These are phyloP conservation scores for Pelodytes ibericus DNA, from an alignment of 2,797 vertebrate genomes.

Conservation along the genomic window DNA sequence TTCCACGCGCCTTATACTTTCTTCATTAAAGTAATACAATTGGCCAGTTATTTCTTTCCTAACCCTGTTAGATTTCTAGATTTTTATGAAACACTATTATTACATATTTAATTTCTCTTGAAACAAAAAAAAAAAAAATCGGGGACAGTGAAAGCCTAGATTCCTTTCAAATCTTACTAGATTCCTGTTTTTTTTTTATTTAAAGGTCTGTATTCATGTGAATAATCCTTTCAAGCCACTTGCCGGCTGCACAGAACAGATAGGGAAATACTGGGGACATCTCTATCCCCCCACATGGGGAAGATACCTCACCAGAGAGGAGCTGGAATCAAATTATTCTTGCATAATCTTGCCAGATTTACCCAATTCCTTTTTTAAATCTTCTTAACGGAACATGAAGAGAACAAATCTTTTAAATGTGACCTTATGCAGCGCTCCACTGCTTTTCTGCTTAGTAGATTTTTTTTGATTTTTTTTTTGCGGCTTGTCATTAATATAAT, in stretches of 20 bases:
- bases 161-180: constrained; percentile 61
- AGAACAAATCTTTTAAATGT: constrained; percentile 45
- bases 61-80: too few relatives aligned
- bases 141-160: constrained; percentile 57
- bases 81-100: neutral
- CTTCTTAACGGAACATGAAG: constrained; percentile 71
- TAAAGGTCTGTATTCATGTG: constrained; percentile 60
- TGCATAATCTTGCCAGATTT: constrained; percentile 75
- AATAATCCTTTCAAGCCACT: constrained; percentile 93
- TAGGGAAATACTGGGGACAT: constrained; percentile 79
- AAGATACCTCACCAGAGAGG: constrained; percentile 63
- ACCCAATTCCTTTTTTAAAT: constrained; percentile 69
- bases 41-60: too few relatives aligned
- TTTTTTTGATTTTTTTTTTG: constrained; percentile 26
- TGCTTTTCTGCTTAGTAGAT: constrained; percentile 33
- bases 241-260: constrained; percentile 92
- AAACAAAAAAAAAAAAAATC: neutral
- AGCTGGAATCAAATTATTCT: constrained; percentile 68
- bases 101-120: neutral
- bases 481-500: constrained; percentile 38
- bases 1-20: too few relatives aligned
- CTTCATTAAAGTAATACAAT: too few relatives aligned
- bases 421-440: constrained; percentile 39
- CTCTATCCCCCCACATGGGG: constrained; percentile 65
- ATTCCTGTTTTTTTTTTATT: constrained; percentile 55